Percentiles rank a stretch among this genome's conserved stretches.
phyloP scores from a whole-genome alignment of 2,888 invertebrate genomes.

The Morpho helenor region DNA sequence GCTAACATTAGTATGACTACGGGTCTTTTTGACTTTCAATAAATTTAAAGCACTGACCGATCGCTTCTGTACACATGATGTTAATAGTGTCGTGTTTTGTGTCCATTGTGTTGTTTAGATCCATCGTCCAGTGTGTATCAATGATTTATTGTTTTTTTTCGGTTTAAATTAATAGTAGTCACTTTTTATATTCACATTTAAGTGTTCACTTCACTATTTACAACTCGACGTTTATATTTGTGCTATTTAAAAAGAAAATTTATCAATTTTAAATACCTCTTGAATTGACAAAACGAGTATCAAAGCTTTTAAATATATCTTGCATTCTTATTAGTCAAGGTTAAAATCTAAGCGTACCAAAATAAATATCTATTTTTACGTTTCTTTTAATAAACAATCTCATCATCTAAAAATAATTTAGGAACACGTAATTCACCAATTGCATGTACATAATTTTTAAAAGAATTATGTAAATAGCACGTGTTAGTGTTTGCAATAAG shows the following conservation, averaged over 20 bases:
- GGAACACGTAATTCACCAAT: slow-evolving; percentile 23
- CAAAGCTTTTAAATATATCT: too few relatives aligned
- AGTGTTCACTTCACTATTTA: slow-evolving; percentile 28
- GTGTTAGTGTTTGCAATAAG: slow-evolving; percentile 26
- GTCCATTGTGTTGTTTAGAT: slow-evolving; percentile 51
- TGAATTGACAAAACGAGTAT: too few relatives aligned
- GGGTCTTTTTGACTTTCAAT: not conserved
- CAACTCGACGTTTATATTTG: not conserved
- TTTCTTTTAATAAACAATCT: not conserved
- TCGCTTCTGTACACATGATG: slow-evolving; percentile 62
- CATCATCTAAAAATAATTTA: slow-evolving; percentile 6
- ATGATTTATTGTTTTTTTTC: slow-evolving; percentile 12
- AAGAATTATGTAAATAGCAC: slow-evolving; percentile 37
- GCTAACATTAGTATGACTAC: not conserved
- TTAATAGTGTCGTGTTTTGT: slow-evolving; percentile 53
- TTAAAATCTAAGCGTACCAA: not conserved
- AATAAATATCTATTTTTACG: slow-evolving; percentile 9
- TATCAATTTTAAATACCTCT: too few relatives aligned
- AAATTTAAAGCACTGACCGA: slow-evolving; percentile 58
- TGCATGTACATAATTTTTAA: slow-evolving; percentile 44
- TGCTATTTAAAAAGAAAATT: slow-evolving; percentile 2
- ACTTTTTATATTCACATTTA: slow-evolving; percentile 28
- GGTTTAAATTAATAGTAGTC: slow-evolving; percentile 21
- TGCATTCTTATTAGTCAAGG: too few relatives aligned
- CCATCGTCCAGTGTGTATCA: slow-evolving; percentile 29